phyloP scores from a whole-genome alignment of 92 coral and sea anemone genomes.

The Porites lobata region DNA sequence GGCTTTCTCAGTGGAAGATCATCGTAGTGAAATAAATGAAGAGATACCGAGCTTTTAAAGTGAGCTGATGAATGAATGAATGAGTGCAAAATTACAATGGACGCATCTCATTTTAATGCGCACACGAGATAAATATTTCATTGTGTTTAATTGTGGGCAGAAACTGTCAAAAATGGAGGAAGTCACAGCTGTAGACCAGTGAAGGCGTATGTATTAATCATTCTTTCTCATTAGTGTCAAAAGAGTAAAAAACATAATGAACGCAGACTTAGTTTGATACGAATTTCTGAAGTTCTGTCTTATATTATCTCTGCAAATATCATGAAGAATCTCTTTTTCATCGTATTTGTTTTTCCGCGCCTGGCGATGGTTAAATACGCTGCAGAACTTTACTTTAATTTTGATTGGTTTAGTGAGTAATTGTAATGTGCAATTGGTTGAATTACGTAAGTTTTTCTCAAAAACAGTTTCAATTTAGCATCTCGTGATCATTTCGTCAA shows the following conservation, averaged over 20 bases:
- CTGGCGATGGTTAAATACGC: not conserved
- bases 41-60: not conserved
- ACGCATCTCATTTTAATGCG: not conserved
- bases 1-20: not conserved
- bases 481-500: not conserved
- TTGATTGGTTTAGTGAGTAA: not conserved
- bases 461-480: not conserved
- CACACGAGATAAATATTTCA: conserved; percentile 17
- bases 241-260: not conserved
- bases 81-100: not conserved
- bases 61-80: not conserved
- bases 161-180: not conserved
- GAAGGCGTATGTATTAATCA: not conserved
- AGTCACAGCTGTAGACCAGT: not conserved
- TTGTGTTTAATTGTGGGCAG: conserved; percentile 3
- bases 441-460: not conserved
- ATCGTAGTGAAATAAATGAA: not conserved
- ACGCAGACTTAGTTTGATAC: not conserved
- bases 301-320: too few species aligned
- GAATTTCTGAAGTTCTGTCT: too few species aligned
- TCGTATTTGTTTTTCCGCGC: not conserved
- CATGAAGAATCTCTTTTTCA: not conserved
- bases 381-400: too few species aligned
- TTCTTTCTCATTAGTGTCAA: not conserved
- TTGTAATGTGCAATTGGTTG: too few species aligned